phyloP scores from a whole-genome alignment of 2,797 vertebrate genomes.

The Coluber constrictor region DNA sequence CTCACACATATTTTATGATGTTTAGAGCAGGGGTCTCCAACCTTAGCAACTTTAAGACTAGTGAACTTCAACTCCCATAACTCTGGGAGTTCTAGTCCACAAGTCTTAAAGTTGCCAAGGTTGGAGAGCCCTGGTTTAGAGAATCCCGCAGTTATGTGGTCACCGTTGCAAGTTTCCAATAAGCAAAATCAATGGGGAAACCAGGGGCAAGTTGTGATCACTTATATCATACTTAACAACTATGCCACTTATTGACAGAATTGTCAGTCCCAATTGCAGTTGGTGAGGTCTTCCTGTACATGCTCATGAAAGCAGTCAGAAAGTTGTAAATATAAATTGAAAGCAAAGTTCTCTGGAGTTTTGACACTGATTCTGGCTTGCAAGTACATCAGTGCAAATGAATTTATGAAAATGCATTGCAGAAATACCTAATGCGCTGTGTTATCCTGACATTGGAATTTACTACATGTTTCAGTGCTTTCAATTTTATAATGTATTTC shows the following conservation, averaged over 20 bases:
- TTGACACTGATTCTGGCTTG: background rate
- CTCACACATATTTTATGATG: background rate
- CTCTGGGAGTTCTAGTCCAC: too few relatives aligned
- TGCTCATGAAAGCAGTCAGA: background rate
- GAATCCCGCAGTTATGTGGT: background rate
- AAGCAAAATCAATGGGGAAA: background rate
- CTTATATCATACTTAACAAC: background rate
- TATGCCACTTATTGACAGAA: background rate
- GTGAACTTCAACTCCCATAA: too few relatives aligned
- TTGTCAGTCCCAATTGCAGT: background rate
- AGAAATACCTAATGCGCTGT: background rate
- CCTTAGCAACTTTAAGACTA: too few relatives aligned
- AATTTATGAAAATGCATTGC: background rate
- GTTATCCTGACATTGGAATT: background rate
- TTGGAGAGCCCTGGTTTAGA: background rate
- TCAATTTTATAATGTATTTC: background rate
- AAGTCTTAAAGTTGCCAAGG: too few relatives aligned
- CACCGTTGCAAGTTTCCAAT: background rate
- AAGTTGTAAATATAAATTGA: background rate
- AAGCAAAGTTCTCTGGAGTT: background rate
- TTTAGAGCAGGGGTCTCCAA: background rate
- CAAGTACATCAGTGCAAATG: background rate
- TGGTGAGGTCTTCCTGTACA: background rate
- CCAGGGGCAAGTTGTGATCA: background rate
- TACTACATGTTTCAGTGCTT: background rate